These are phyloP conservation scores for Chalcis sispes DNA, from an alignment of 2,888 invertebrate genomes.

Conservation along the genomic window DNA sequence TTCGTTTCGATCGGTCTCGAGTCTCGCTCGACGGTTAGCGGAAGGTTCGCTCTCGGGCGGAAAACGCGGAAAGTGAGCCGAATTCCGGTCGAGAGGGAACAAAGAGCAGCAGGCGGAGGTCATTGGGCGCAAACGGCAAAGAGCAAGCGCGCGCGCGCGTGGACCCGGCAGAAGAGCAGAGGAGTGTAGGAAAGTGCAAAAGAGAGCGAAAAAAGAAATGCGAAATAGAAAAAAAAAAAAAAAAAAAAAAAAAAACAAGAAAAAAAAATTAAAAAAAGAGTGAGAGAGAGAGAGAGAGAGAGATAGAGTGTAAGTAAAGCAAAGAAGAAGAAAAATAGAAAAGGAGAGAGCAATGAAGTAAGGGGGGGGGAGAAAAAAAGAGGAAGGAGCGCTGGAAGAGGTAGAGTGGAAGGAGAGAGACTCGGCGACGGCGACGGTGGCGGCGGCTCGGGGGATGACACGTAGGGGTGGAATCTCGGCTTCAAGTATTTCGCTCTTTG, in stretches of 20 bases:
- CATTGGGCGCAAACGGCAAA: slow-evolving; percentile 38
- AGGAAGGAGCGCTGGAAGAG: slow-evolving; percentile 45
- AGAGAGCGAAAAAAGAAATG: no score
- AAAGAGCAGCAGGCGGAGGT: slow-evolving; percentile 47
- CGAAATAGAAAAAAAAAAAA: no score
- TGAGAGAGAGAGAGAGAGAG: background rate
- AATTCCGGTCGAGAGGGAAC: slow-evolving; percentile 56
- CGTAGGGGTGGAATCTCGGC: slow-evolving; percentile 68
- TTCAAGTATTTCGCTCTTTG: slow-evolving; percentile 75
- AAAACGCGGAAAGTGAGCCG: slow-evolving; percentile 54
- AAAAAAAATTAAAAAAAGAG: background rate
- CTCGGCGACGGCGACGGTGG: background rate
- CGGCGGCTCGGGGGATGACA: slow-evolving; percentile 55
- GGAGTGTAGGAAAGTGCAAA: no score
- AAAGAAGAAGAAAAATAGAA: slow-evolving; percentile 11
- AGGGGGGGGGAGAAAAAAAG: slow-evolving; percentile 52
- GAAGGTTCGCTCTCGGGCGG: slow-evolving; percentile 16
- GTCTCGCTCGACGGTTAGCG: slow-evolving; percentile 31
- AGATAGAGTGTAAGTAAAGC: background rate
- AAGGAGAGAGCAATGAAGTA: slow-evolving; percentile 47
- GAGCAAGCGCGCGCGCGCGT: background rate
- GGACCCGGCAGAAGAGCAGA: no score
- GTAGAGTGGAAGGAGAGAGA: background rate
- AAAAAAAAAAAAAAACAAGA: background rate
- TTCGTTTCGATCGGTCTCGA: slow-evolving; percentile 49